A percentile compares a stretch with the other conserved stretches of the same genome.
These are phyloP conservation scores for Tigriopus californicus DNA, from an alignment of 2,888 invertebrate genomes.

Conservation along the genomic window DNA sequence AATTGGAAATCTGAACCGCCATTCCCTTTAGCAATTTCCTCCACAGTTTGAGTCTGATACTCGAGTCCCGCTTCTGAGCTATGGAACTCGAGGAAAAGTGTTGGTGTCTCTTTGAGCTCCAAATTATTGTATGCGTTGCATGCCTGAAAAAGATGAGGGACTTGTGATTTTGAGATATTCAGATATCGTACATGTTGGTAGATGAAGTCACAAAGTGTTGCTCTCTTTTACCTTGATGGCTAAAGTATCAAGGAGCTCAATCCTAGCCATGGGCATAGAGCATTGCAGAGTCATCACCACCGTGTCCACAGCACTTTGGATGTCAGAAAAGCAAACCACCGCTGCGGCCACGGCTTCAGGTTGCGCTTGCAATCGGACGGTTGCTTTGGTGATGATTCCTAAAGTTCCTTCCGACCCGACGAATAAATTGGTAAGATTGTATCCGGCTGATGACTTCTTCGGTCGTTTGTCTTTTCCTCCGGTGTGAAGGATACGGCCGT, in stretches of 20 bases:
- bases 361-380: slow-evolving; percentile 31
- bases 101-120: slow-evolving; percentile 27
- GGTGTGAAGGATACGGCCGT: slow-evolving; percentile 30
- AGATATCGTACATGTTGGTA: too few species aligned
- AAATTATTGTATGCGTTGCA: slow-evolving; percentile 31
- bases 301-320: slow-evolving; percentile 31
- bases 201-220: too few species aligned
- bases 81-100: slow-evolving; percentile 35
- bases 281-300: slow-evolving; percentile 31
- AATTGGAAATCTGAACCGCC: slow-evolving; percentile 27
- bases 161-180: too few species aligned
- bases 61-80: slow-evolving; percentile 27
- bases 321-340: slow-evolving; percentile 29
- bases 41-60: slow-evolving; percentile 27
- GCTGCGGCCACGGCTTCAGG: slow-evolving; percentile 31
- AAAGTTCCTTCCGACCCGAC: slow-evolving; percentile 36
- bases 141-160: slow-evolving; percentile 20
- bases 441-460: slow-evolving; percentile 33
- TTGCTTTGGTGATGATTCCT: slow-evolving; percentile 34
- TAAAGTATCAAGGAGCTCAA: slow-evolving; percentile 33
- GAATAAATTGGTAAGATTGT: slow-evolving; percentile 35
- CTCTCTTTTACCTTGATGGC: slow-evolving; percentile 24
- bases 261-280: slow-evolving; percentile 32
- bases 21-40: slow-evolving; percentile 16
- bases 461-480: slow-evolving; percentile 27